phyloP scores from a whole-genome alignment of 2,888 invertebrate species.

The Operophtera brumata region DNA sequence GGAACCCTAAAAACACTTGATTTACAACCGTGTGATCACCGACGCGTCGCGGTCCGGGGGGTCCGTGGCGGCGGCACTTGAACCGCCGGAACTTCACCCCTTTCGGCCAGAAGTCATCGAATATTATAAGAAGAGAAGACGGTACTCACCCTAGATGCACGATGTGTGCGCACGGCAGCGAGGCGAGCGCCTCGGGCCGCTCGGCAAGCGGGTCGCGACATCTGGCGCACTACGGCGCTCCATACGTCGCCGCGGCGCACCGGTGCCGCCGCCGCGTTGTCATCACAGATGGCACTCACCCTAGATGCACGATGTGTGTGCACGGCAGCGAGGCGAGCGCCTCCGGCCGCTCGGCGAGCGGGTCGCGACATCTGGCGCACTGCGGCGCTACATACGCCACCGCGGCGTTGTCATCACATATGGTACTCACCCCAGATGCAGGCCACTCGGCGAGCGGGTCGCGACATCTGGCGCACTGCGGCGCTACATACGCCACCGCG shows the following conservation, averaged over 20 bases:
- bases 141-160: slow-evolving; percentile 87
- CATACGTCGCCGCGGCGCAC: too few relatives aligned
- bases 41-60: too few relatives aligned
- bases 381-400: too few relatives aligned
- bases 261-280: too few relatives aligned
- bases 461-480: slow-evolving; percentile 89
- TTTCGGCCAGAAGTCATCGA: too few relatives aligned
- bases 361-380: slow-evolving; percentile 89
- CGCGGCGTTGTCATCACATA: slow-evolving; percentile 88
- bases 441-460: slow-evolving; percentile 88
- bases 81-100: too few relatives aligned
- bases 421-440: slow-evolving; percentile 80
- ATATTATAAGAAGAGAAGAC: too few relatives aligned
- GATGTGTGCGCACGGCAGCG: slow-evolving; percentile 92
- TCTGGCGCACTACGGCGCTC: too few relatives aligned
- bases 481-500: too few relatives aligned
- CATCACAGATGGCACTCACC: slow-evolving; percentile 69
- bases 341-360: slow-evolving; percentile 77
- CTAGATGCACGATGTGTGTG: slow-evolving; percentile 92
- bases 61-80: too few relatives aligned
- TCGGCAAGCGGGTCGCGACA: slow-evolving; percentile 88
- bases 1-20: too few relatives aligned
- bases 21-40: too few relatives aligned
- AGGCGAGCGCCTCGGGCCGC: slow-evolving; percentile 82
- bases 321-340: slow-evolving; percentile 90